Base-by-base conservation (phyloP, 2,888 invertebrate genomes). In the Malacosoma neustria region DNA sequence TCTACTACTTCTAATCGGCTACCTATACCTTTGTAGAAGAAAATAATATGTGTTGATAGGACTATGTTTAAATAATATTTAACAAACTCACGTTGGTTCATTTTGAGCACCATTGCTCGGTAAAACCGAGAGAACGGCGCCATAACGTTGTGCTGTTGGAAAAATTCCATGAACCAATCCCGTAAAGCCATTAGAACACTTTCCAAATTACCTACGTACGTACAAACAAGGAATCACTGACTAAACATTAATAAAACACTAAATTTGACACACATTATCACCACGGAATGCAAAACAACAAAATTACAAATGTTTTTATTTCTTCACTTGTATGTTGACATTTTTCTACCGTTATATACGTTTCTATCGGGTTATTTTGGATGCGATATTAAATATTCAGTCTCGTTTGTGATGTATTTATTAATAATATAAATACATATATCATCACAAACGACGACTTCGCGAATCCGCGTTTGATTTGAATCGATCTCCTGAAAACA, bases 211-310 rank as follows among this genome's bases (percentile, higher is more conserved):
- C 41, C 49, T 54, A 50, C 41, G 48, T 45, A 49, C 41, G 38
- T 48, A 58, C 48, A 45, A 47, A 47, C 42, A 31, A 42, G 44
- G 49, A 49, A 55, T 43, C 54, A 62, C 61, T 55, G 54, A 62
- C 57, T 65, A 62, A 42, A 61, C 63, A 64, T 57, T 67, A 71
- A 49, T 66, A 63, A 51, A 64, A 69, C 65, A 67, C 72, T 74
- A 77, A 63, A 75, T 82, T 82, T 82, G 82, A 82, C 82, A 82
- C 82, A 75, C 76, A 82, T 82, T 77, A 82, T 82, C 77, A 81
- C 81, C 67, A 60, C 54, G 46, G 49, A 65, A 51, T 49, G 49
- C 42, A 48, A 49, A 51, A 54, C 41, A 46, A 48, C 35, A 39
- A 49, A 49, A 53, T 38, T 35, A 22, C 22, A 3, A 22, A 22